Percentiles rank a stretch among this genome's conserved stretches.
phyloP scores from a whole-genome alignment of 1,140 invertebrate genomes.

The Hydropsyche tenuis region DNA sequence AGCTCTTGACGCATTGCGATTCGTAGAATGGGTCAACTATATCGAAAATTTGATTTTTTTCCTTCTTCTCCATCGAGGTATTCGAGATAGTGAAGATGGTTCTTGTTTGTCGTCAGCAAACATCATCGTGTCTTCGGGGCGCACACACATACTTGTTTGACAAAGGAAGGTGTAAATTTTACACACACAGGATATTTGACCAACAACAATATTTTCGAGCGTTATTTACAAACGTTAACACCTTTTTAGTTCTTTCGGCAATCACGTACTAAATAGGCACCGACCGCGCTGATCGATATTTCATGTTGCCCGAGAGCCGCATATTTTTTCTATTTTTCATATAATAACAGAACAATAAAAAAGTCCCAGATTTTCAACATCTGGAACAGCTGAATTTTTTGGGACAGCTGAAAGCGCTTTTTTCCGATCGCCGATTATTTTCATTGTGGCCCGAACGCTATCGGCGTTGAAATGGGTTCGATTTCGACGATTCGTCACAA shows the following conservation, averaged over 20 bases:
- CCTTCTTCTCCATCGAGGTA: not conserved
- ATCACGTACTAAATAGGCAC: constrained; percentile 8
- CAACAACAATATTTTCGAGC: constrained; percentile 36
- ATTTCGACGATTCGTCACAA: constrained; percentile 24
- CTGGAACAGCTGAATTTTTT: no score
- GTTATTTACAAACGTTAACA: constrained; percentile 36
- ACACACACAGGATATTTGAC: constrained; percentile 40
- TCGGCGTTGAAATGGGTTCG: constrained; percentile 30
- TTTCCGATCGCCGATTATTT: not conserved
- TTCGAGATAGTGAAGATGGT: constrained; percentile 34
- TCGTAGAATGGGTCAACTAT: no score
- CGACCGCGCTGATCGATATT: not conserved
- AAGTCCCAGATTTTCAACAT: not conserved
- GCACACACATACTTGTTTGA: constrained; percentile 30
- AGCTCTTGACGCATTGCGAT: no score
- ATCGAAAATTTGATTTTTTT: constrained; percentile 2
- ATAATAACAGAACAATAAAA: not conserved
- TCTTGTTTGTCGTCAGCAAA: constrained; percentile 20
- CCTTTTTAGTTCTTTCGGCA: constrained; percentile 29
- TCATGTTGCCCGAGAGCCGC: not conserved
- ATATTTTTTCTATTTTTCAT: not conserved
- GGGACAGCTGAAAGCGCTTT: no score
- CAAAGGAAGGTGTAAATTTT: constrained; percentile 41
- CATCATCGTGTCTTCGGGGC: constrained; percentile 10
- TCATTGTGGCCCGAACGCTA: constrained; percentile 6